These are phyloP conservation scores for Sitobion miscanthi DNA, from an alignment of 1,140 invertebrate genomes.

Conservation along the genomic window DNA sequence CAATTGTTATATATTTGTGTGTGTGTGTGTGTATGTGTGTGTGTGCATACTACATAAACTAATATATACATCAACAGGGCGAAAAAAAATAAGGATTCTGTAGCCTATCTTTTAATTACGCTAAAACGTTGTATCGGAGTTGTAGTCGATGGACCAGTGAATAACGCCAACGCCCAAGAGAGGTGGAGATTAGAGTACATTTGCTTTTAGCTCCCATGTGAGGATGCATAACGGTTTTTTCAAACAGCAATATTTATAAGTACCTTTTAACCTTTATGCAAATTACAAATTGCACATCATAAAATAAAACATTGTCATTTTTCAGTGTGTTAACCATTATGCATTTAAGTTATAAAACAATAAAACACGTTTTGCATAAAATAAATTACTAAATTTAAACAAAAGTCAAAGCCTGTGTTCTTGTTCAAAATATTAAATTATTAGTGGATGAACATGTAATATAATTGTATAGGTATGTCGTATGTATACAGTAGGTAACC, in stretches of 20 bases:
- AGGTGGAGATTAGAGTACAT: not conserved
- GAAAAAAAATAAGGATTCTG: not conserved
- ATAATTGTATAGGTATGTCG: not conserved
- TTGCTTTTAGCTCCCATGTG: not conserved
- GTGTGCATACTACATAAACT: not conserved
- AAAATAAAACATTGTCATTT: not conserved
- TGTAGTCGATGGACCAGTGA: not conserved
- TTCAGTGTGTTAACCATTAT: not conserved
- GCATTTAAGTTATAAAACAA: not conserved
- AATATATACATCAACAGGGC: not conserved
- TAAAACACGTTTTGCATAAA: not conserved
- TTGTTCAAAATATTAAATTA: not conserved
- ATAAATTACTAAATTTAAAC: not conserved
- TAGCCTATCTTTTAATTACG: conserved; percentile 42
- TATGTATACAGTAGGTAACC: too few species aligned
- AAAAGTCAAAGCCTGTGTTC: not conserved
- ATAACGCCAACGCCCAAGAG: not conserved
- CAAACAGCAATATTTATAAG: not conserved
- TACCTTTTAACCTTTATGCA: conserved; percentile 9
- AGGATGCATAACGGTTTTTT: not conserved
- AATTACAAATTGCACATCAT: not conserved
- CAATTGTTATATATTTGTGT: not conserved
- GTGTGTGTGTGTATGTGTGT: not conserved
- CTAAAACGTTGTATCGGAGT: conserved; percentile 21
- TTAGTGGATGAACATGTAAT: not conserved